These are phyloP conservation scores for Yponomeuta malinellus DNA, from an alignment of 2,888 invertebrate species.

Conservation along the genomic window DNA sequence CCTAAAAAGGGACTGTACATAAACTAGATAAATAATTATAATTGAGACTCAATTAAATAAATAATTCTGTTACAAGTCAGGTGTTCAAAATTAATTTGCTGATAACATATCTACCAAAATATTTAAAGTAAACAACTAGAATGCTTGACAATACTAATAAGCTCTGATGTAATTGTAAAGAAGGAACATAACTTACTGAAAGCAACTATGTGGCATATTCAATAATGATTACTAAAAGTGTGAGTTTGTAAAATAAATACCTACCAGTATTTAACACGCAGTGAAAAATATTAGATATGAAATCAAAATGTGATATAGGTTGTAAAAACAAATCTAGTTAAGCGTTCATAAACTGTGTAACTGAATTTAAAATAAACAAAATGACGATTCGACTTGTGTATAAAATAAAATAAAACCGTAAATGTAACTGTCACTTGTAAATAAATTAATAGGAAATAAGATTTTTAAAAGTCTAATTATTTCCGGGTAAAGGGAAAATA, in stretches of 20 bases:
- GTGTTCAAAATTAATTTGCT: conserved; percentile 37
- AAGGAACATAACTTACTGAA: background rate
- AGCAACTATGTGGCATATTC: background rate
- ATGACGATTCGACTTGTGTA: conserved; percentile 43
- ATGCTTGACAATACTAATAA: conserved; percentile 67
- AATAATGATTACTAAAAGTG: background rate
- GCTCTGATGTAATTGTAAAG: background rate
- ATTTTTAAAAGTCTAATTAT: conserved; percentile 73
- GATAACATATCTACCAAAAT: conserved; percentile 68
- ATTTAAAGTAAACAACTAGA: conserved; percentile 43
- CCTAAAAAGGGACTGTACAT: conserved; percentile 21
- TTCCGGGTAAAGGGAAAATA: conserved; percentile 64
- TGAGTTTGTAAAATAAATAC: background rate
- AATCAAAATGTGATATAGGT: conserved; percentile 74
- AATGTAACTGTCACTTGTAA: conserved; percentile 55
- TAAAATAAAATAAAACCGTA: conserved; percentile 48
- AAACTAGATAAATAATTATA: background rate
- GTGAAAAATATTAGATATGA: conserved; percentile 37
- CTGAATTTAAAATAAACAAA: conserved; percentile 30
- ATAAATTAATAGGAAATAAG: conserved; percentile 64
- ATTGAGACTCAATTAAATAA: background rate
- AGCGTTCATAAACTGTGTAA: conserved; percentile 58
- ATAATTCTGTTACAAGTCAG: background rate
- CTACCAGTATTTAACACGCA: conserved; percentile 7
- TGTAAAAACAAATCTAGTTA: conserved; percentile 53